Evolutionary conservation across 2,797 vertebrate genomes (phyloP), one percentile per base, ranked within the genome.

Genomic region (Cryptoprocta ferox): DNA sequence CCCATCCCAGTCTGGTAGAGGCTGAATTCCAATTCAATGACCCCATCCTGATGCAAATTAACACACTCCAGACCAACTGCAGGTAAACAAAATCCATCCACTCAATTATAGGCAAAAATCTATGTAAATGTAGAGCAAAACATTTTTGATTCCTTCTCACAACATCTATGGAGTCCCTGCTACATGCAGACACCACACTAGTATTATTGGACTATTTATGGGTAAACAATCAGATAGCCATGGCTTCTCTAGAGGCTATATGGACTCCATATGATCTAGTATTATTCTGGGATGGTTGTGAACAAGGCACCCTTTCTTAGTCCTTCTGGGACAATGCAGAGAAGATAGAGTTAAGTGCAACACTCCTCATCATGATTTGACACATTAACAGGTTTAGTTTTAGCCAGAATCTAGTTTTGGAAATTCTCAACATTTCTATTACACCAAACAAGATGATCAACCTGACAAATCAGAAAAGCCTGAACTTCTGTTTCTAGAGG

Each of bases 391-490:
- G 28, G 61, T 63, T 63, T 63, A 14, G 11, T 30, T 63, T 30
- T 11, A 63, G 61, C 30, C 28, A 63, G 65, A 93, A 83, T 94
- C 50, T 42, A 94, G 8, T 35, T 80, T n/a, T 59, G 63, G 53
- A 95, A 86, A 79, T 75, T 96, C 75, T 91, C 91, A 79, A 70
- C 16, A 73, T 76, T 96, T 86, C n/a, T 56, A 63, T 83, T 32
- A 87, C 59, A 84, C 63, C 30, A 75, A 48, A 90, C 56, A 61
- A 42, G 13, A 87, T 65, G 5, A 35, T 75, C 9, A 42, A 42
- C 30, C 50, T 78, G 42, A 92, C 1, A 71, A 68, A 35, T 91
- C 56, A 66, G n/a, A 83, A 94, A 30, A 92, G 14, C 53, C 86
- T 50, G 18, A 19, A 21, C n/a, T 71, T 93, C 76, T 66, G 37